These are phyloP conservation scores for Ennomos fuscantarius DNA, from an alignment of 2,888 invertebrate species.

Conservation along the genomic window DNA sequence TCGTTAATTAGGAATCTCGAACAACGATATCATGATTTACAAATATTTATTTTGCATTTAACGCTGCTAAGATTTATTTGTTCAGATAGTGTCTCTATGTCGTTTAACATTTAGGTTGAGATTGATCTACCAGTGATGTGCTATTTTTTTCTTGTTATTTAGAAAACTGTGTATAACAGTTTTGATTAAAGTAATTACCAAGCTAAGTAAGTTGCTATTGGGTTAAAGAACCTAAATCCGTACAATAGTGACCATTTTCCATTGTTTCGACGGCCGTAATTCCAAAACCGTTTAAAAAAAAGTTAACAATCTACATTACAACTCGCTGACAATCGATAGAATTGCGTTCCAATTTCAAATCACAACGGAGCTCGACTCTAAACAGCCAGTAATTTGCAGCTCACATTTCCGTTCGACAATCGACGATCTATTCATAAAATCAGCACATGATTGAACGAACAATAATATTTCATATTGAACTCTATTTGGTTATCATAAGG, in stretches of 20 bases:
- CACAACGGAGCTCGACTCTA: constrained; percentile 31
- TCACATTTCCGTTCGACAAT: constrained; percentile 62
- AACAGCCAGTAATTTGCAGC: constrained; percentile 51
- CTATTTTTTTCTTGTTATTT: constrained; percentile 19
- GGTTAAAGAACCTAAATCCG: too few relatives aligned
- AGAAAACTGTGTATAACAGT: not conserved
- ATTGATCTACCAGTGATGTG: constrained; percentile 32
- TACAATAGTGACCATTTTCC: too few relatives aligned
- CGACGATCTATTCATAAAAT: constrained; percentile 66
- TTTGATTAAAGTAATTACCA: too few relatives aligned
- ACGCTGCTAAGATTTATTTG: constrained; percentile 3
- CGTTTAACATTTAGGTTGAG: constrained; percentile 28
- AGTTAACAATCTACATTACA: constrained; percentile 9
- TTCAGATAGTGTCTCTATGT: constrained; percentile 26
- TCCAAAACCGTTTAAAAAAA: constrained; percentile 21
- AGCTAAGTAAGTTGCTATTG: too few relatives aligned
- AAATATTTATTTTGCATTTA: constrained; percentile 32
- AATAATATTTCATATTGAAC: constrained; percentile 7
- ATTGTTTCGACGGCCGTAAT: too few relatives aligned
- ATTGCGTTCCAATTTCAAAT: constrained; percentile 35
- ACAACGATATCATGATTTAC: constrained; percentile 28
- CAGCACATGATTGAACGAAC: constrained; percentile 43
- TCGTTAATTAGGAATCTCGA: constrained; percentile 38
- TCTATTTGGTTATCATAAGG: constrained; percentile 10
- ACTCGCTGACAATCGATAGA: constrained; percentile 18